Percentiles rank a stretch among this genome's conserved stretches.
These are phyloP conservation scores for Ciconia nigra DNA, from an alignment of 2,797 vertebrate genomes.

Conservation along the genomic window DNA sequence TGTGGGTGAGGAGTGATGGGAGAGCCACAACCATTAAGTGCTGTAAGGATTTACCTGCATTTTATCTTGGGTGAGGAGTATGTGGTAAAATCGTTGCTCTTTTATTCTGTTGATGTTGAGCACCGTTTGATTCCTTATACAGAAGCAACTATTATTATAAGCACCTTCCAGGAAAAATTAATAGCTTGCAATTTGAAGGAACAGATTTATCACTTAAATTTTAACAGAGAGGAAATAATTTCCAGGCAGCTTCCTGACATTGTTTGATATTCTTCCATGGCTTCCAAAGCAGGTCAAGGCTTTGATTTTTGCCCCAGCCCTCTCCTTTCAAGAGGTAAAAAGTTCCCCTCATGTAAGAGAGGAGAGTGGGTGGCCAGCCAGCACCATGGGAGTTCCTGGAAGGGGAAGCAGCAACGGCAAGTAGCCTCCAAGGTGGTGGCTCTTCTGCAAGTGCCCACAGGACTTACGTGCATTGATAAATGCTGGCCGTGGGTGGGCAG, in stretches of 20 bases:
- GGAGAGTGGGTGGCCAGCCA: background rate
- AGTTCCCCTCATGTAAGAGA: background rate
- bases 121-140: background rate
- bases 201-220: slow-evolving; percentile 34
- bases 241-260: slow-evolving; percentile 58
- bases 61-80: background rate
- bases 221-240: slow-evolving; percentile 62
- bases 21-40: background rate
- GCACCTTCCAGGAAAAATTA: slow-evolving; percentile 65
- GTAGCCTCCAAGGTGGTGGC: background rate
- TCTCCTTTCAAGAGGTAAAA: slow-evolving; percentile 16
- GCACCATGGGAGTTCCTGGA: background rate
- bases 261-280: slow-evolving; percentile 37
- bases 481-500: background rate
- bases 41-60: background rate
- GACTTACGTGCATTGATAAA: background rate
- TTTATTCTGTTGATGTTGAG: background rate
- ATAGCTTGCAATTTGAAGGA: slow-evolving; percentile 61
- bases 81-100: background rate
- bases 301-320: background rate
- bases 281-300: slow-evolving; percentile 38
- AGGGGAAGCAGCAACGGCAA: background rate
- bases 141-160: background rate
- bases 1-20: background rate
- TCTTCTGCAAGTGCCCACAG: background rate